These are phyloP conservation scores for Epizoanthus illoricatus DNA, from an alignment of 92 coral and sea anemone genomes.

Conservation along the genomic window DNA sequence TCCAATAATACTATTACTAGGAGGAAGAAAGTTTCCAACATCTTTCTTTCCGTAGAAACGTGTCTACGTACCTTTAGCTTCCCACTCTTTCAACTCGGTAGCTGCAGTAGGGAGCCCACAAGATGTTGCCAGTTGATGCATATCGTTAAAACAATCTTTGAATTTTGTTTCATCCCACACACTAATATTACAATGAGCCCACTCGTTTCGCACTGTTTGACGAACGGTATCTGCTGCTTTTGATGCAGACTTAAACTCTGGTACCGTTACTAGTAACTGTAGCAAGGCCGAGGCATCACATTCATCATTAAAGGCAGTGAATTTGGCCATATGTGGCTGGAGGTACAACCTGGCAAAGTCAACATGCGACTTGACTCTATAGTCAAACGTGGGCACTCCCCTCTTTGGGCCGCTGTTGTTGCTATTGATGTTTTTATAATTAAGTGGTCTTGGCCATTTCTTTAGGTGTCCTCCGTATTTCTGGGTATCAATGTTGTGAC, in stretches of 20 bases:
- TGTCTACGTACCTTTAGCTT: conserved; percentile 34
- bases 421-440: conserved; percentile 47
- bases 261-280: conserved; percentile 38
- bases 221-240: conserved; percentile 49
- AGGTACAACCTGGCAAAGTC: conserved; percentile 54
- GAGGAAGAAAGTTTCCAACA: too few relatives aligned
- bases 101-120: neutral
- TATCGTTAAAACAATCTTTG: conserved; percentile 17
- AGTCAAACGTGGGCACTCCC: conserved; percentile 46
- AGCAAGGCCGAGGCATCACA: conserved; percentile 68
- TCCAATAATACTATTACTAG: too few relatives aligned
- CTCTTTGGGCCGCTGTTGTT: neutral
- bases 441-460: conserved; percentile 10
- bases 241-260: conserved; percentile 40
- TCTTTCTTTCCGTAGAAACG: too few relatives aligned
- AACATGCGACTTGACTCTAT: conserved; percentile 30
- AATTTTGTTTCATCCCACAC: conserved; percentile 43
- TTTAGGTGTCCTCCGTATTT: neutral
- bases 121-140: conserved; percentile 29
- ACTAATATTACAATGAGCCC: conserved; percentile 54
- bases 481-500: neutral
- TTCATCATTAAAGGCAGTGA: conserved; percentile 49
- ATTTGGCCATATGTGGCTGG: conserved; percentile 43
- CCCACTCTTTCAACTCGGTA: conserved; percentile 36
- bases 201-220: conserved; percentile 40